Evolutionary conservation across 2,888 invertebrate genomes (phyloP), one percentile per base, ranked within the genome.

Genomic region (Pheosia gnoma): DNA sequence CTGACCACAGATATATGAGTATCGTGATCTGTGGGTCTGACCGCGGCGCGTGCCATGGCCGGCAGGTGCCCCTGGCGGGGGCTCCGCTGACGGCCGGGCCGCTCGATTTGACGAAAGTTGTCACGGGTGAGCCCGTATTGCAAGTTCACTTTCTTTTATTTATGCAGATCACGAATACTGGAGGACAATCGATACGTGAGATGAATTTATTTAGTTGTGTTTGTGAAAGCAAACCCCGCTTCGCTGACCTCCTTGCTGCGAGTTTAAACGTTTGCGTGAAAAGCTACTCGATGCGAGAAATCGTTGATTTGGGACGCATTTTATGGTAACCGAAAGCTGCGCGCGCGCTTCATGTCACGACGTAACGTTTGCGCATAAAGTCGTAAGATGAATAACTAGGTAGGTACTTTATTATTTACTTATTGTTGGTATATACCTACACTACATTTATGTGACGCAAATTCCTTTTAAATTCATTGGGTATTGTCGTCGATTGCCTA

Each of bases 141-240:
- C 88, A 87, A 88, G 86, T 89, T 89, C 89, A 89, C 93, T 93
- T 92, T 93, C 92, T 93, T 93, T 93, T 90, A 88, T 84, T 90
- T 88, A 91, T 91, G 88, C 90, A 88, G 86, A 83, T 86, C 86
- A 86, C 84, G 85, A 89, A 81, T 83, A 85, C 83, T 86, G 78
- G 91, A 89, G 93, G 93, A 93, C 92, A 92, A 92, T 93, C 93
- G 85, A 92, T 92, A 93, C 93, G 93, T 93, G 93, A 90, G 88
- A 89, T 88, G 93, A 93, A 93, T 93, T 93, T 91, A 93, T 92
- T 93, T 93, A 88, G 90, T 91, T 89, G 88, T 91, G 85, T 92
- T 93, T 92, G 93, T 93, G 93, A 93, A 93, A 93, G 93, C 93
- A 89, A 88, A 88, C 90, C 90, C 83, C 82, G 90, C 86, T 87